These are phyloP conservation scores for Zelleria hepariella DNA, from an alignment of 2,888 invertebrate species.

Conservation along the genomic window DNA sequence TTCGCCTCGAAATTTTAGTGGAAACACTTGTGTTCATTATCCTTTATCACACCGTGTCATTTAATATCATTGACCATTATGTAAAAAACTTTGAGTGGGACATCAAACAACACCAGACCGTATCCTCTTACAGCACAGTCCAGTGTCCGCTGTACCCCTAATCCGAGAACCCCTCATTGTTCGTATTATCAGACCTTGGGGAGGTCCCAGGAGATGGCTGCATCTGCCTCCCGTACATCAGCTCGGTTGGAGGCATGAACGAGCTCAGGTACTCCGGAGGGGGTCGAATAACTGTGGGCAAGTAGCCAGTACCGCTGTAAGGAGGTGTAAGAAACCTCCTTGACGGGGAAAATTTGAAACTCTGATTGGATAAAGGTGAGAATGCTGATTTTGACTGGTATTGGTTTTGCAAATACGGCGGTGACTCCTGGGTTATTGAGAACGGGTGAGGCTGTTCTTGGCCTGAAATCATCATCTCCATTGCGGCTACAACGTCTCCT, in stretches of 20 bases:
- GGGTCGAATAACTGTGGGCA: constrained; percentile 81
- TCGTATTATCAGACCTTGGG: constrained; percentile 64
- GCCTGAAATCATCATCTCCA: constrained; percentile 89
- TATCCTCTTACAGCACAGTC: constrained; percentile 25
- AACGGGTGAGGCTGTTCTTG: constrained; percentile 46
- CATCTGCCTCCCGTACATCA: constrained; percentile 60
- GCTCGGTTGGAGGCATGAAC: constrained; percentile 59
- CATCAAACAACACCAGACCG: not conserved
- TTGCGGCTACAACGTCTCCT: constrained; percentile 92
- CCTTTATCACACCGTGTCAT: not conserved
- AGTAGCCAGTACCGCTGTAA: constrained; percentile 85
- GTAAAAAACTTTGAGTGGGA: not conserved
- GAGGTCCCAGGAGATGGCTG: constrained; percentile 65
- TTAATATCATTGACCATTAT: not conserved
- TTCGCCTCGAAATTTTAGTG: too few species aligned
- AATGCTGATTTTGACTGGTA: constrained; percentile 81
- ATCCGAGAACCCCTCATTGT: constrained; percentile 66
- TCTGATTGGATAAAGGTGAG: constrained; percentile 77
- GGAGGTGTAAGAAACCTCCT: constrained; percentile 86
- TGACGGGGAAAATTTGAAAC: constrained; percentile 77
- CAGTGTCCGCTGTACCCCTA: constrained; percentile 36
- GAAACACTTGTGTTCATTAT: not conserved
- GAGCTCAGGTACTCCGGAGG: constrained; percentile 64
- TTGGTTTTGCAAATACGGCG: constrained; percentile 51
- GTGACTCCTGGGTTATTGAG: constrained; percentile 53